phyloP scores from a whole-genome alignment of 2,113 vertebrate genomes.

The Rhegmatorhina hoffmannsi region DNA sequence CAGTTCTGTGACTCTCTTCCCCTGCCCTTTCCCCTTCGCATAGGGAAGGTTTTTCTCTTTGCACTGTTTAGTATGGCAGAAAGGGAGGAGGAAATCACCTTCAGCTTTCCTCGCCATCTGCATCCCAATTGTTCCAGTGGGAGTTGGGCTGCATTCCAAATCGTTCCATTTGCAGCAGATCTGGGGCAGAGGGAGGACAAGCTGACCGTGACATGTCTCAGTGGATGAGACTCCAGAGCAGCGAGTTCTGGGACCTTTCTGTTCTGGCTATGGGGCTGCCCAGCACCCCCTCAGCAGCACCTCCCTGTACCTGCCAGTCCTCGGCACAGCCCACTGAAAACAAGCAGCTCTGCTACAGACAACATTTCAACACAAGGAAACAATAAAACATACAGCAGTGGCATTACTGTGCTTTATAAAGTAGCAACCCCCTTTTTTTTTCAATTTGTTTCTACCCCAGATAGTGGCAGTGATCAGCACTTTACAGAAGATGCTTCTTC shows the following conservation, averaged over 20 bases:
- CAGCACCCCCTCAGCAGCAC: not conserved
- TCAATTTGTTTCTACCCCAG: not conserved
- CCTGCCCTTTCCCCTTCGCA: not conserved
- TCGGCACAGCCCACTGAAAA: not conserved
- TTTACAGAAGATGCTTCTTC: slow-evolving; percentile 14
- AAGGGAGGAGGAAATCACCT: not conserved
- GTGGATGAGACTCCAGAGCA: not conserved
- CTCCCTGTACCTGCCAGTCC: not conserved
- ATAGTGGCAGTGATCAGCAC: slow-evolving; percentile 25
- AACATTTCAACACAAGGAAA: not conserved
- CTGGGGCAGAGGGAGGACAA: slow-evolving; percentile 8
- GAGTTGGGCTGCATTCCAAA: slow-evolving; percentile 15
- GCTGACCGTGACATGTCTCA: not conserved
- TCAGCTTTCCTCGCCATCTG: not conserved
- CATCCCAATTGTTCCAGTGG: slow-evolving; percentile 14
- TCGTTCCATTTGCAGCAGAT: not conserved
- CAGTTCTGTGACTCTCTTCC: not conserved
- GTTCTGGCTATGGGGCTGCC: not conserved
- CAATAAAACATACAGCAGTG: not conserved
- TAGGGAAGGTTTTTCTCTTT: not conserved
- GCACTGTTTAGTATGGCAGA: not conserved
- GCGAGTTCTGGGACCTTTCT: not conserved
- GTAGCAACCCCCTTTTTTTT: not conserved
- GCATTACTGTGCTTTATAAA: slow-evolving; percentile 12
- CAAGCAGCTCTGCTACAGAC: not conserved